Percentiles rank a stretch among this genome's conserved stretches.
phyloP scores from a whole-genome alignment of 2,113 vertebrate genomes.

The Chelonoidis abingdonii region DNA sequence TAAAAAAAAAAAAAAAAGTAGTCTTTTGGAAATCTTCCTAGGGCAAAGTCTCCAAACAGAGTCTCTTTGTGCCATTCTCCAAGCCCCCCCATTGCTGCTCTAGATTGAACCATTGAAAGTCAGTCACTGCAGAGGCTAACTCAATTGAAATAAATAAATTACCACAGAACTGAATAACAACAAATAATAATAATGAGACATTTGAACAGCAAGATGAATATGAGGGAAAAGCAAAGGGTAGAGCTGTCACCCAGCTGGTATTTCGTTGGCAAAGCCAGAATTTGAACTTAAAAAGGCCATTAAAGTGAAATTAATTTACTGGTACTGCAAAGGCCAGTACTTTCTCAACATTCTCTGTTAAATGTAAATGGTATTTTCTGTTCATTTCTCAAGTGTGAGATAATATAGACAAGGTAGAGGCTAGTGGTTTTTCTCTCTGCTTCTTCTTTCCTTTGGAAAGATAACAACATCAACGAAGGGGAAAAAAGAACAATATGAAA shows the following conservation, averaged over 20 bases:
- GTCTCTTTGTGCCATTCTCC: not conserved
- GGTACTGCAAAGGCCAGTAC: not conserved
- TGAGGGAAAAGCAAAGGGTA: not conserved
- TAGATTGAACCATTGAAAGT: not conserved
- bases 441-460: not conserved
- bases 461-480: not conserved
- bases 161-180: not conserved
- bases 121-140: not conserved
- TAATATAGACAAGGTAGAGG: not conserved
- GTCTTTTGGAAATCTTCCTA: not conserved
- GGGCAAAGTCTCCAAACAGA: not conserved
- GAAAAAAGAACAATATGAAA: not conserved
- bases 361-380: not conserved
- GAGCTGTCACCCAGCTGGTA: not conserved
- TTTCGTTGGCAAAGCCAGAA: not conserved
- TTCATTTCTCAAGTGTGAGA: accelerated
- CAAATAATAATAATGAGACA: accelerated
- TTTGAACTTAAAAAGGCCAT: not conserved
- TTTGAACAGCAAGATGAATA: not conserved
- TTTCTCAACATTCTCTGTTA: not conserved
- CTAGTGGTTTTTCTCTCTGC: not conserved
- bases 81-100: not conserved
- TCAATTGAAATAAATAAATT: not conserved
- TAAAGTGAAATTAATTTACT: not conserved
- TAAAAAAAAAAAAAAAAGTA: not conserved